phyloP scores from a whole-genome alignment of 1,140 invertebrate species.

The Drosophila rufa region DNA sequence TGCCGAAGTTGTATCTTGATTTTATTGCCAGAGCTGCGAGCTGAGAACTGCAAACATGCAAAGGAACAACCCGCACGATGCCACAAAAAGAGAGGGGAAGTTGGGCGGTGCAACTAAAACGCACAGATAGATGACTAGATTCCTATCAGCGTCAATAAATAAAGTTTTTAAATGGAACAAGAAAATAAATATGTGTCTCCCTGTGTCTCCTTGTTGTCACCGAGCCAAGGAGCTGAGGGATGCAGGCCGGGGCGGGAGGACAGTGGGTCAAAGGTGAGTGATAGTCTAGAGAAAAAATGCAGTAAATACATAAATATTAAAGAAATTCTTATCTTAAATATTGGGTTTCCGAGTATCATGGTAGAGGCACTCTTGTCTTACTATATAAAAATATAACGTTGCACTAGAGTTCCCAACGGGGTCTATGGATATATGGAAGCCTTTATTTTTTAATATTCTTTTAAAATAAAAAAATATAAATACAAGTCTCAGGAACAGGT shows the following conservation, averaged over 20 bases:
- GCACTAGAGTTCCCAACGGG: too few relatives aligned
- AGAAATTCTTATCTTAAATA: too few relatives aligned
- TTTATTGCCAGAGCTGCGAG: constrained; percentile 55
- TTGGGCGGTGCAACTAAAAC: constrained; percentile 47
- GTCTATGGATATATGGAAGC: too few relatives aligned
- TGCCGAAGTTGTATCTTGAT: constrained; percentile 64
- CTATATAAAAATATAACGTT: too few relatives aligned
- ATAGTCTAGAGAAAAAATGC: background rate
- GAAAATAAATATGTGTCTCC: constrained; percentile 79
- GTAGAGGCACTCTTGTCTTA: too few relatives aligned
- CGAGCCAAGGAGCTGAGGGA: constrained; percentile 25
- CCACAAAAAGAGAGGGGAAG: constrained; percentile 6
- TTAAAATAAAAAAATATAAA: too few relatives aligned
- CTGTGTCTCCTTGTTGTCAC: constrained; percentile 71
- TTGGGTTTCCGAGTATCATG: too few relatives aligned
- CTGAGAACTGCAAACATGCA: constrained; percentile 55
- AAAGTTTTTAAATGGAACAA: constrained; percentile 83
- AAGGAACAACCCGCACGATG: constrained; percentile 31
- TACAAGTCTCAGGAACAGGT: too few relatives aligned
- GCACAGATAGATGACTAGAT: constrained; percentile 79
- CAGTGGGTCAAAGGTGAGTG: constrained; percentile 10
- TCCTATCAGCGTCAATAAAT: constrained; percentile 82
- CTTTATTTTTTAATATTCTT: too few relatives aligned
- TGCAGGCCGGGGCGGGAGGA: background rate
- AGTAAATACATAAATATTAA: too few relatives aligned